Evolutionary conservation across 2,797 vertebrate species (phyloP).

Genomic region (Clarias platycephalus): DNA sequence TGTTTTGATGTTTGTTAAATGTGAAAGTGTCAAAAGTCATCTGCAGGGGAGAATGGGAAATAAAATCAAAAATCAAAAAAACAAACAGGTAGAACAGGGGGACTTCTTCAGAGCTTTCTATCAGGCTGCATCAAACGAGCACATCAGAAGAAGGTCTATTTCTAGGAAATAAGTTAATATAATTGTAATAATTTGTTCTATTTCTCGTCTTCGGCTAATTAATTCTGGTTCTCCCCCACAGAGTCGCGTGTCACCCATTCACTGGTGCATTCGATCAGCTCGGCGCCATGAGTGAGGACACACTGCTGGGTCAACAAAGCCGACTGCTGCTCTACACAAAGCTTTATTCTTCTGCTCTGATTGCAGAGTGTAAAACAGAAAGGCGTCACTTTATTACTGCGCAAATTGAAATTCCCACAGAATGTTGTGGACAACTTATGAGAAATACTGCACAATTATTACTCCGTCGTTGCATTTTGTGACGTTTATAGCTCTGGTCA

Average conservation of each 20-base stretch:
- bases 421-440: background rate
- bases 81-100: background rate
- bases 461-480: background rate
- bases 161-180: background rate
- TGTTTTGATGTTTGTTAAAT: conserved; percentile 56
- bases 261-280: conserved; percentile 13
- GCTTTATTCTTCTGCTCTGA: background rate
- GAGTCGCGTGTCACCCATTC: conserved; percentile 29
- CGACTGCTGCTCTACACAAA: conserved; percentile 24
- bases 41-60: background rate
- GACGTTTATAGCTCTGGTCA: background rate
- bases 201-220: conserved; percentile 45
- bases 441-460: background rate
- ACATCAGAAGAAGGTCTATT: background rate
- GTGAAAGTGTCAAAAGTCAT: conserved; percentile 57
- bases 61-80: background rate
- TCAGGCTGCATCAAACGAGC: background rate
- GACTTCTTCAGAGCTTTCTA: conserved; percentile 2
- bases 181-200: background rate
- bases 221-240: conserved; percentile 39
- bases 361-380: background rate
- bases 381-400: background rate
- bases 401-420: background rate
- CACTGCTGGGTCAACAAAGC: conserved; percentile 42
- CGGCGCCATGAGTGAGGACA: conserved; percentile 15